Evolutionary conservation across 1,140 invertebrate genomes (phyloP).

Genomic region (Amyelois transitella): DNA sequence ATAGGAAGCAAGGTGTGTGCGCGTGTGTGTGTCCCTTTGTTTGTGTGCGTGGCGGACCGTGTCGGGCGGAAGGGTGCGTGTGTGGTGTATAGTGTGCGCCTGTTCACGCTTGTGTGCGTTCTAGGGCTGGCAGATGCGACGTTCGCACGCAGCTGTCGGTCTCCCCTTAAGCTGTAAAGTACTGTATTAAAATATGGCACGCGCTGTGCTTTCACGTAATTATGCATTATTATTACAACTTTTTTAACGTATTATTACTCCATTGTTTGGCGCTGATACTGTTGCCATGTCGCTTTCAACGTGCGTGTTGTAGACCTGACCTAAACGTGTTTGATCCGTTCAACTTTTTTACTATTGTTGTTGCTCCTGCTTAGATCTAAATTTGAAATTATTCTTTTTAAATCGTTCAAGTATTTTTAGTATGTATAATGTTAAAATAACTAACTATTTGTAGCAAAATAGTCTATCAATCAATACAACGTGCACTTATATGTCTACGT

Average conservation of each 20-base stretch:
- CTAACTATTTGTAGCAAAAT: too few species aligned
- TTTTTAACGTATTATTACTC: conserved; percentile 43
- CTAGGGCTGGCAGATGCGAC: conserved; percentile 59
- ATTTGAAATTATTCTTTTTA: background rate
- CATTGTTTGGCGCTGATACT: conserved; percentile 44
- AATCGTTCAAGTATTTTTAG: too few species aligned
- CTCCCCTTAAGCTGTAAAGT: conserved; percentile 38
- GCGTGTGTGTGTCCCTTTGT: conserved; percentile 24
- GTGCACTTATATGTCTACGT: too few species aligned
- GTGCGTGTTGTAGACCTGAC: conserved; percentile 12
- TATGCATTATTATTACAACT: conserved; percentile 60
- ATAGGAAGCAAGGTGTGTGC: conserved; percentile 20
- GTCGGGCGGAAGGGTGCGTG: conserved; percentile 20
- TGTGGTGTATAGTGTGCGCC: conserved; percentile 8
- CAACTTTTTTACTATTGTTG: background rate
- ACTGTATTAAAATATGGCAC: conserved; percentile 58
- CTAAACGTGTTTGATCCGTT: background rate
- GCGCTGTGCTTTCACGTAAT: conserved; percentile 63
- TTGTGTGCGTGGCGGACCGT: conserved; percentile 27
- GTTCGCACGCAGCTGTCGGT: conserved; percentile 55
- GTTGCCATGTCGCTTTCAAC: conserved; percentile 32
- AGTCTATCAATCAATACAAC: too few species aligned
- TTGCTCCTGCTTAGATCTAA: background rate
- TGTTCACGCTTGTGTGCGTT: conserved; percentile 21
- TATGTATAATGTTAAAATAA: too few species aligned